These are phyloP conservation scores for Lordiphosa andalusiaca DNA, from an alignment of 2,888 invertebrate genomes.

Conservation along the genomic window DNA sequence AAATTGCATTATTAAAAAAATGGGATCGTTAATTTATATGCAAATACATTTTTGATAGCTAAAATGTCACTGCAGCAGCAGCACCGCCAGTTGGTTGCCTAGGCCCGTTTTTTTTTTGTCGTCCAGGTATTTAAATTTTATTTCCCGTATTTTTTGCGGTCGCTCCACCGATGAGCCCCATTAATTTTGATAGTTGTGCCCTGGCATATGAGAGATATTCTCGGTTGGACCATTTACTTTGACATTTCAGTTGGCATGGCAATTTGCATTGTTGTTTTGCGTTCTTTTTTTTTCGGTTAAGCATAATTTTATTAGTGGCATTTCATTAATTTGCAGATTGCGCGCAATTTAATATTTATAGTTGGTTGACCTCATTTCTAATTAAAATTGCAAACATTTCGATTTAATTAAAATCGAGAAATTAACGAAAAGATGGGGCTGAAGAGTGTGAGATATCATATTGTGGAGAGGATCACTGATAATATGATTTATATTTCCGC, in stretches of 20 bases:
- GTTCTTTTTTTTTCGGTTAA: slow-evolving; percentile 37
- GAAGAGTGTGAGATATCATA: too few species aligned
- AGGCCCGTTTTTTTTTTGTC: slow-evolving; percentile 25
- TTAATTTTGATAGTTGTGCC: slow-evolving; percentile 70
- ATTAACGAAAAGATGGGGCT: slow-evolving; percentile 25
- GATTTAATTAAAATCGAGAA: slow-evolving; percentile 58
- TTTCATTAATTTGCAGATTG: slow-evolving; percentile 68
- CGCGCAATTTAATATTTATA: slow-evolving; percentile 69
- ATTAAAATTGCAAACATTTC: slow-evolving; percentile 67
- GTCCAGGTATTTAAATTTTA: slow-evolving; percentile 64
- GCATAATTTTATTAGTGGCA: slow-evolving; percentile 72
- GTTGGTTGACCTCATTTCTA: slow-evolving; percentile 68
- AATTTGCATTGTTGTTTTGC: slow-evolving; percentile 16
- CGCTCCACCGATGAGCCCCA: slow-evolving; percentile 44
- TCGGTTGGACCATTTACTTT: slow-evolving; percentile 55
- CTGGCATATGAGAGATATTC: slow-evolving; percentile 59
- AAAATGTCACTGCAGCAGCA: slow-evolving; percentile 57
- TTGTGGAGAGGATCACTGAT: too few species aligned
- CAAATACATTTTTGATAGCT: slow-evolving; percentile 74
- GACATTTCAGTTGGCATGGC: slow-evolving; percentile 53
- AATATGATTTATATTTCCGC: too few species aligned
- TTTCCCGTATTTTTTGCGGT: slow-evolving; percentile 48
- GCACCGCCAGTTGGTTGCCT: background rate
- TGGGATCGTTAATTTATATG: slow-evolving; percentile 69
- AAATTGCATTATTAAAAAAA: slow-evolving; percentile 73